A percentile compares a stretch with the other conserved stretches of the same genome.
Conservation (phyloP, 2,888 invertebrate species). For the Pogonocherus hispidulus region DNA sequence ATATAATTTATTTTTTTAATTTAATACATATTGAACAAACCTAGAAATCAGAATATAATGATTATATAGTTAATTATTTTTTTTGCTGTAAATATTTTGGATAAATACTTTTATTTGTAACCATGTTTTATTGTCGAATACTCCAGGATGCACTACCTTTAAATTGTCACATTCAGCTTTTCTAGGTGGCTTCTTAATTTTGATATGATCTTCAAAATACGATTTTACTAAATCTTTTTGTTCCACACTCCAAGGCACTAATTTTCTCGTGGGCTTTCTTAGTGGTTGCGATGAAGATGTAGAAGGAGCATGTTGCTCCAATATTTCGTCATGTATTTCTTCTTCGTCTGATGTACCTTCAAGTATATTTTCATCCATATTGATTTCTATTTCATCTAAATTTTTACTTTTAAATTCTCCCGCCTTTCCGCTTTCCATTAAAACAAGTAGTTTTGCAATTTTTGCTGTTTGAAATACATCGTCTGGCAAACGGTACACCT, state of each 20-base stretch:
- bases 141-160: too few species aligned
- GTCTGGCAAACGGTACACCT: conserved; percentile 39
- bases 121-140: too few species aligned
- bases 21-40: too few species aligned
- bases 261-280: background rate
- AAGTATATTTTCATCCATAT: conserved; percentile 40
- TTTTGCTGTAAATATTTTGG: background rate
- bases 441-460: conserved; percentile 46
- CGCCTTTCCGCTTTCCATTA: conserved; percentile 47
- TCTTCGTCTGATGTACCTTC: background rate
- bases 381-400: conserved; percentile 44
- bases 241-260: conserved; percentile 6
- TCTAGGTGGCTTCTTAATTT: conserved; percentile 23
- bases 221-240: conserved; percentile 1
- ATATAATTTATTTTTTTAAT: too few species aligned
- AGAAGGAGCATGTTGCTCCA: background rate
- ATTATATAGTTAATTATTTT: too few species aligned
- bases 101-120: too few species aligned
- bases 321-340: background rate
- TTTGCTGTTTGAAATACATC: conserved; percentile 44
- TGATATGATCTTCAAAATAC: conserved; percentile 17
- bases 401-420: conserved; percentile 44
- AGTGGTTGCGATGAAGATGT: too few species aligned
- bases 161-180: conserved; percentile 7
- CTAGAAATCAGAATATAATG: too few species aligned